These are phyloP conservation scores for Antrozous pallidus DNA, from an alignment of 2,797 vertebrate species.

Conservation along the genomic window DNA sequence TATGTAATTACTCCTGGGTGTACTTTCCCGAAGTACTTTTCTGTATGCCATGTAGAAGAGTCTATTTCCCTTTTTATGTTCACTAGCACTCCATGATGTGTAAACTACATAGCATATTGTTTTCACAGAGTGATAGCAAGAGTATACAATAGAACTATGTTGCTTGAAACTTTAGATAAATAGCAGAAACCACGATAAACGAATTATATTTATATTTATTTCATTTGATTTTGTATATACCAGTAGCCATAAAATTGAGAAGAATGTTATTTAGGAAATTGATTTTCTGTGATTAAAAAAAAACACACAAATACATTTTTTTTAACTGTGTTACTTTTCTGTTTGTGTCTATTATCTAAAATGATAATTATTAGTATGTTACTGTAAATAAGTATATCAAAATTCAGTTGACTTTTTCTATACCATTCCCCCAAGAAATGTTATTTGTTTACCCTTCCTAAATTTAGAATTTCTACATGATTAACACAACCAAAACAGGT, in stretches of 20 bases:
- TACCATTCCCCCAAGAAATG: neutral
- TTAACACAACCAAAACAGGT: constrained; percentile 44
- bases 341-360: neutral
- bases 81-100: neutral
- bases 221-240: constrained; percentile 24
- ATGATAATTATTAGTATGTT: constrained; percentile 1
- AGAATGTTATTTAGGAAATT: constrained; percentile 12
- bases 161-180: neutral
- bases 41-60: neutral
- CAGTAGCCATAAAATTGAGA: neutral
- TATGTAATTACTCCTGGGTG: neutral
- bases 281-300: neutral
- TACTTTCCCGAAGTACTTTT: neutral
- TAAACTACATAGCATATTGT: neutral
- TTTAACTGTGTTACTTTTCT: neutral
- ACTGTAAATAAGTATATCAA: constrained; percentile 24
- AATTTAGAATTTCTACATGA: constrained; percentile 57
- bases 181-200: neutral
- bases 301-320: neutral
- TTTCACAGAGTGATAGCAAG: neutral
- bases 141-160: neutral
- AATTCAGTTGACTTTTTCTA: neutral
- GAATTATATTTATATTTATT: neutral
- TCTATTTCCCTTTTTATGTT: neutral
- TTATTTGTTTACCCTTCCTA: constrained; percentile 49